Evolutionary conservation across 2,888 invertebrate species (phyloP), one percentile per base, ranked within the genome.

Genomic region (Dasypogon diadema): DNA sequence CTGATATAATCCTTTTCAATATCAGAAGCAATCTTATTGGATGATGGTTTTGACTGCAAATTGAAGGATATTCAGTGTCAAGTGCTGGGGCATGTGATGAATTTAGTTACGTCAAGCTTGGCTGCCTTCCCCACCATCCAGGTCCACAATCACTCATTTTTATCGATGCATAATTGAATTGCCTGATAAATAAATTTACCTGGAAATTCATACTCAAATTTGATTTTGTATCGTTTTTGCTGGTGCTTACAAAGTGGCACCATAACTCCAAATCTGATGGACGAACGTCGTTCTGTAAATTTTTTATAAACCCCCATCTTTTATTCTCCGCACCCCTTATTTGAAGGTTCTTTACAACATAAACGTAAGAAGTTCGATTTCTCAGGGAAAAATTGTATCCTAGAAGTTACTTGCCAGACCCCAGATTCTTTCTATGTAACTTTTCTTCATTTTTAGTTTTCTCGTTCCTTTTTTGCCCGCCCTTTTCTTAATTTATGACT

Each of bases 21-120:
- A 21, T 54, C 70, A 70, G 48, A 8, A 70, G 70, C 70, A 70
- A 54, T 70, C 51, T 54, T 70, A 54, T 54, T 70, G 16, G 70
- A 30, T 70, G 70, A 70, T 70, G 70, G 70, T 54, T 70, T 70
- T 70, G 54, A 70, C 51, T 70, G 70, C 54, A 51, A 70, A 70
- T 70, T 34, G 70, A 70, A 70, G 70, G 70, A 68, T 70, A 70
- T 70, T 70, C 54, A 30, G 54, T 22, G 54, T 70, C 54, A 70
- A 70, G 70, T 70, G 70, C 22, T 70, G 26, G 54, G 26, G n/a
- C 14, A 26, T 56, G 56, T 24, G 56, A 56, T 56, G 26, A 56
- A 56, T 24, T 60, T 60, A 60, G 37, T 34, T 37, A 21, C 18
- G 16, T 18, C 37, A 18, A 30, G 37, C 18, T n/a, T 14, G 34